Evolutionary conservation across 2,113 vertebrate species (phyloP), one percentile per base, ranked within the genome.

Genomic region (Eulemur macaco): DNA sequence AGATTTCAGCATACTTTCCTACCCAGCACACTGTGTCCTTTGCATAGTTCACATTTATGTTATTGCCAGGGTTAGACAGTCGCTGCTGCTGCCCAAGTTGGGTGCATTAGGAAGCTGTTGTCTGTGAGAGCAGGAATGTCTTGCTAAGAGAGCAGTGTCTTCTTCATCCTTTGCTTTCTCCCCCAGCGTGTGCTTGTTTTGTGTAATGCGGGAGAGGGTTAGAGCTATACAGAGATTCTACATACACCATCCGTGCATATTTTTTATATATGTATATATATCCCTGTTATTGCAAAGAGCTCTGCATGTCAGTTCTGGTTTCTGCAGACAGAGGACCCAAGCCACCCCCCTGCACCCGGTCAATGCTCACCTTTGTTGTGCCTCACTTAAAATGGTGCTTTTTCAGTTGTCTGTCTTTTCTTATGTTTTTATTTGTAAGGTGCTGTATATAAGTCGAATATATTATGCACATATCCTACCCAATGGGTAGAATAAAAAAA

Each of bases 391-490:
- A 99, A 99, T 99, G 99, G 99, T 99, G 99, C 99, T 99, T 99
- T 99, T 99, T 99, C 98, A 99, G 99, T 99, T 98, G 98, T 99
- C 98, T 98, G 98, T 99, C 98, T 98, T 98, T 98, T 98, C 98
- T 63, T 94, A 88, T 68, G 90, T 93, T 96, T 97, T 99, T 97
- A 98, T 99, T 99, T 99, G 99, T 99, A 99, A 98, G 99, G 99
- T 99, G 99, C 99, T 99, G 99, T 99, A 99, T 99, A 99, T 99
- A 99, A 99, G 99, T 99, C 99, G 99, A 99, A 99, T 99, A 99
- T 99, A 99, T 99, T 99, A 99, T 99, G 99, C 99, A 99, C 99
- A 99, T 99, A 99, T 99, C 99, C 99, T 99, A 99, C 99, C 99
- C 99, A 99, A 99, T 99, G 99, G 99, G 99, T 99, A 99, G 99